Evolutionary conservation across 2,113 vertebrate genomes (phyloP).

Genomic region (Sphyrna mokarran): DNA sequence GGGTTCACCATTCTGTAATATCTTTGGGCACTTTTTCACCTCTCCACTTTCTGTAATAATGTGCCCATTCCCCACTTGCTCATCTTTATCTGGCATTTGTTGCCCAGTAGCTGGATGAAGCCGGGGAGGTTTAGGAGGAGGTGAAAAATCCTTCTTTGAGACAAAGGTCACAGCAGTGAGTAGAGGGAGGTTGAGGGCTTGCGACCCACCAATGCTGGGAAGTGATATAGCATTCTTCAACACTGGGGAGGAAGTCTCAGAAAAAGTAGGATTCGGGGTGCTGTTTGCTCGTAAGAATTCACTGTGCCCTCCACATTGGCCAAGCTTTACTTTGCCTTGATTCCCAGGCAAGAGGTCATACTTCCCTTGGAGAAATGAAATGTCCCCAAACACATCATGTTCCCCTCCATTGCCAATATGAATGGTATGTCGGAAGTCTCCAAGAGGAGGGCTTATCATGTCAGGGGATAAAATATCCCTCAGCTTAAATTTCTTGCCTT

Average conservation of each 20-base stretch:
- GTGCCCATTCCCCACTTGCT: slow-evolving; percentile 58
- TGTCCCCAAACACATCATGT: slow-evolving; percentile 89
- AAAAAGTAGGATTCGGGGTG: slow-evolving; percentile 79
- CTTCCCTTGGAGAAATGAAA: slow-evolving; percentile 94
- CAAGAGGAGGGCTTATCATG: slow-evolving; percentile 95
- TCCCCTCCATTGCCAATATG: slow-evolving; percentile 92
- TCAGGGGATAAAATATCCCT: slow-evolving; percentile 93
- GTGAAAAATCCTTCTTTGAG: slow-evolving; percentile 68
- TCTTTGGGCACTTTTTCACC: slow-evolving; percentile 55
- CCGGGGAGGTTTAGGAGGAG: slow-evolving; percentile 59
- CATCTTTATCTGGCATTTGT: slow-evolving; percentile 58
- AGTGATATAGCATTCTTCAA: slow-evolving; percentile 98
- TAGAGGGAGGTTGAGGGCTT: slow-evolving; percentile 82
- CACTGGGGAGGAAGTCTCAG: slow-evolving; percentile 87
- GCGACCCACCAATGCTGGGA: slow-evolving; percentile 85
- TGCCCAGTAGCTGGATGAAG: slow-evolving; percentile 62
- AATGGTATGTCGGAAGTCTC: slow-evolving; percentile 95
- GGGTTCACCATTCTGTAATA: slow-evolving; percentile 59
- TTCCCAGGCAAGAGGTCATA: slow-evolving; percentile 85
- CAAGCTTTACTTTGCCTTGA: slow-evolving; percentile 58
- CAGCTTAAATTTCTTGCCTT: slow-evolving; percentile 92
- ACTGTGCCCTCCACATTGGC: slow-evolving; percentile 63
- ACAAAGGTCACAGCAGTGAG: slow-evolving; percentile 73
- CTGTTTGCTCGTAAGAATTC: slow-evolving; percentile 88
- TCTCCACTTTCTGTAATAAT: slow-evolving; percentile 59